Evolutionary conservation across 2,888 invertebrate species (phyloP), one percentile per base, ranked within the genome.

Genomic region (Drosophila paramelanica): DNA sequence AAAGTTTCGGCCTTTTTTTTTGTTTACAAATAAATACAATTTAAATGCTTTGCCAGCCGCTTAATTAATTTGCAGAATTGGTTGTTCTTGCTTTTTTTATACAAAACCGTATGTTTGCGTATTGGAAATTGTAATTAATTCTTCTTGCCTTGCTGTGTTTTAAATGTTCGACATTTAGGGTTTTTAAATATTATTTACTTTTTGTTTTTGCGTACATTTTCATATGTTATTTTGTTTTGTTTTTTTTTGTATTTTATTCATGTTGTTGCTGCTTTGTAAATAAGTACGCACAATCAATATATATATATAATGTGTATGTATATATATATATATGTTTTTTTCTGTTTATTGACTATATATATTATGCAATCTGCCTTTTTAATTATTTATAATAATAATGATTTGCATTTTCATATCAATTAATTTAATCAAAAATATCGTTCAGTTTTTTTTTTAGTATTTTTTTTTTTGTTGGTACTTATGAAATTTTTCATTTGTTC

Each of bases 351-450:
- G 65, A 65, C 49, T 62, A 60, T 71, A 55, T 77, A 69, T 73
- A 23, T 45, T 52, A 64, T 81, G 75, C 79, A 83, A 73, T 77
- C 59, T 68, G 79, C 76, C 45, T 43, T 81, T 79, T 66, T 56
- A 79, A 79, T 79, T 81, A 79, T 81, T 79, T 79, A 81, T 79
- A 81, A 73, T 78, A 81, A 77, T 81, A 75, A 79, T 82, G 77
- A 82, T 79, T 76, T 83, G 70, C 80, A 67, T 79, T 75, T 67
- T 59, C 70, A 71, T 77, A 74, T 88, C 60, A 86, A 83, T 83
- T 89, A 81, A 70, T 87, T 85, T 70, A 84, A 75, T 89, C 79
- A 84, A 89, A 88, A 85, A 89, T 89, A 87, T 89, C 69, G 17
- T 77, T 75, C 53, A 61, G 70, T 68, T 73, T 69, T 73, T 50